Evolutionary conservation across 2,888 invertebrate genomes (phyloP).

Genomic region (Stegana nigrithorax): DNA sequence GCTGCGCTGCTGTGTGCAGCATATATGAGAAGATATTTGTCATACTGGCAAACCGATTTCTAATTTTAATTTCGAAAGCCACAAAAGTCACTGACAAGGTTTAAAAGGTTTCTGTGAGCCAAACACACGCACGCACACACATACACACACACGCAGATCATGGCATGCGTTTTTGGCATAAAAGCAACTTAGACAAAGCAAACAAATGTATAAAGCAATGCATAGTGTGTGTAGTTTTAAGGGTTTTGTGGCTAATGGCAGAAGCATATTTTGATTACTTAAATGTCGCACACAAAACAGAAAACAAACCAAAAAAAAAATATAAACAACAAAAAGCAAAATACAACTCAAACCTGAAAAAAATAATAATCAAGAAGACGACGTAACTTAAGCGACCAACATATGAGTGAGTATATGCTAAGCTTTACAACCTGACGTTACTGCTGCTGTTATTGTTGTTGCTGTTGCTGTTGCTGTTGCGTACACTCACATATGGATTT

Average conservation of each 20-base stretch:
- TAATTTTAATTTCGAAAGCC: slow-evolving; percentile 61
- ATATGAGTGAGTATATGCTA: no score
- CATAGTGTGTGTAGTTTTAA: slow-evolving; percentile 42
- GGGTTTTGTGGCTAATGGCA: slow-evolving; percentile 55
- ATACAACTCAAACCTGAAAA: background rate
- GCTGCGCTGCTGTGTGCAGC: slow-evolving; percentile 6
- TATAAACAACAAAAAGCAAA: slow-evolving; percentile 28
- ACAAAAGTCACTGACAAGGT: slow-evolving; percentile 55
- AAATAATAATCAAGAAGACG: no score
- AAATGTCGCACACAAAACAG: slow-evolving; percentile 45
- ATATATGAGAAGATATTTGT: slow-evolving; percentile 41
- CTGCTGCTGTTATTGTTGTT: no score
- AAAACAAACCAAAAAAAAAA: slow-evolving; percentile 26
- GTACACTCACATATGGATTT: no score
- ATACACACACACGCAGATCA: slow-evolving; percentile 22
- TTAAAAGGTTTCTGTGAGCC: slow-evolving; percentile 55
- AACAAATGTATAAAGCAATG: slow-evolving; percentile 47
- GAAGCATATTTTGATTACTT: slow-evolving; percentile 61
- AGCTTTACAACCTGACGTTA: no score
- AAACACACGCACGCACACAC: slow-evolving; percentile 42
- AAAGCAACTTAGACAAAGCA: slow-evolving; percentile 19
- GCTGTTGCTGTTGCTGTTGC: no score
- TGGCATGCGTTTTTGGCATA: background rate
- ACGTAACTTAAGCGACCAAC: no score
- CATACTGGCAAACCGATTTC: slow-evolving; percentile 52